Evolutionary conservation across 30 jellyfish, hydroid and myxozoan genomes (phyloP), one percentile per base, ranked within the genome.

Genomic region (Turritopsis rubra): DNA sequence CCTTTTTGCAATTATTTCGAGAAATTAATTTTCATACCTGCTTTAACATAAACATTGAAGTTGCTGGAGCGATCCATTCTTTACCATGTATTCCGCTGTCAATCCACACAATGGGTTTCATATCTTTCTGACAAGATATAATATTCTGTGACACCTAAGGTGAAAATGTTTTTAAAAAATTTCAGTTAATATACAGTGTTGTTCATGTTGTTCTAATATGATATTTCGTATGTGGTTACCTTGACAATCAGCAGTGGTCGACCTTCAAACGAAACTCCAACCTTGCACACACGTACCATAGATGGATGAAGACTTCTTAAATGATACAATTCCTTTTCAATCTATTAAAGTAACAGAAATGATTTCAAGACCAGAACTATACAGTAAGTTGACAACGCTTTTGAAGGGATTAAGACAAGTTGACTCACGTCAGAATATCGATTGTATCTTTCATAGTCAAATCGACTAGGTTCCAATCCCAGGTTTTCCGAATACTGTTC

Each of bases 51-150:
- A 7, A n/a, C 88, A 81, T 81, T 16, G 25, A 72, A 66, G 85
- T 25, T 9, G 88, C 88, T 20, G 66, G 86, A 53, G 85, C 8
- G 4, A 81, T 81, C 88, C 88, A 81, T 66, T 81, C 88, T 25
- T 85, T 41, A 17, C 73, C 85, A 66, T 81, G 88, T 21, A 54
- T 54, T 21, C 87, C 88, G 16, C 85, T 54, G 17, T 81, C 88
- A 20, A 81, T 54, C 88, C 88, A 81, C 8, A 81, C 84, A 0
- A 81, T 60, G 8, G 85, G 85, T 66, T 81, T 81, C n/a, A 21
- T 22, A 68, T 68, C 77, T 68, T 68, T 68, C 19, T 68, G 77
- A 19, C 77, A 68, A 27, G 31, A n/a, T 1, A 68, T 68, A 17
- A 68, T 27, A 19, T 19, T 27, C 19, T 68, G 31, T 9, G 77